Conservation (phyloP, 2,113 vertebrate genomes). For the Zingel zingel region DNA sequence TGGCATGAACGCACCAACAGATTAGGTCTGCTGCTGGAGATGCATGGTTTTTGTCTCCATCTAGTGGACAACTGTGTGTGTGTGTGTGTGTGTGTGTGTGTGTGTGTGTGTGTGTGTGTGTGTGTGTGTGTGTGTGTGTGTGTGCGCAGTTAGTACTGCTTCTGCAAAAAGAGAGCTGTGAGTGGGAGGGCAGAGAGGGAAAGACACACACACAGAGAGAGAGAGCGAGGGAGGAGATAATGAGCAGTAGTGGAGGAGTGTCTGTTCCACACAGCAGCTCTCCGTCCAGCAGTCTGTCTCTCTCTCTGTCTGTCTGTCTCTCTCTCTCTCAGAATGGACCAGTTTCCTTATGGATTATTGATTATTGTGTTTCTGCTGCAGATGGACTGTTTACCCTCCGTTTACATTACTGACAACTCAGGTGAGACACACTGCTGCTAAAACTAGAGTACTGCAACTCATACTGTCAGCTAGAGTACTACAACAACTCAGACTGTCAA, state of each 20-base stretch:
- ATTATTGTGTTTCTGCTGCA: slow-evolving; percentile 48
- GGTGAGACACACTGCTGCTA: not conserved
- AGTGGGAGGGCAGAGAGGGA: not conserved
- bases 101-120: too few species aligned
- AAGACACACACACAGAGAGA: not conserved
- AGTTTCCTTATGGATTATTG: slow-evolving; percentile 46
- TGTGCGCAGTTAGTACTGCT: too few species aligned
- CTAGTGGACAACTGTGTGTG: not conserved
- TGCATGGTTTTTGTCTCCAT: not conserved
- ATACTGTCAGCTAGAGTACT: not conserved
- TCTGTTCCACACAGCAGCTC: not conserved
- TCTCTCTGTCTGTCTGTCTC: not conserved
- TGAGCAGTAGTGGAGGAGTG: slow-evolving; percentile 45
- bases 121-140: too few species aligned
- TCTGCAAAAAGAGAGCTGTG: too few species aligned
- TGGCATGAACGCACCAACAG: too few species aligned
- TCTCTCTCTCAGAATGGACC: slow-evolving; percentile 58
- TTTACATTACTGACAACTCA: not conserved
- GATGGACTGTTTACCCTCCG: slow-evolving; percentile 24
- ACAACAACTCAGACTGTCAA: not conserved
- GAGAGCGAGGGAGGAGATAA: not conserved
- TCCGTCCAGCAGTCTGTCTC: not conserved
- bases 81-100: not conserved
- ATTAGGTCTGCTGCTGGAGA: too few species aligned
- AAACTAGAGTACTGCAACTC: not conserved